A percentile compares a stretch with the other conserved stretches of the same genome.
phyloP scores from a whole-genome alignment of 2,797 vertebrate species.

The Nannoperca australis region DNA sequence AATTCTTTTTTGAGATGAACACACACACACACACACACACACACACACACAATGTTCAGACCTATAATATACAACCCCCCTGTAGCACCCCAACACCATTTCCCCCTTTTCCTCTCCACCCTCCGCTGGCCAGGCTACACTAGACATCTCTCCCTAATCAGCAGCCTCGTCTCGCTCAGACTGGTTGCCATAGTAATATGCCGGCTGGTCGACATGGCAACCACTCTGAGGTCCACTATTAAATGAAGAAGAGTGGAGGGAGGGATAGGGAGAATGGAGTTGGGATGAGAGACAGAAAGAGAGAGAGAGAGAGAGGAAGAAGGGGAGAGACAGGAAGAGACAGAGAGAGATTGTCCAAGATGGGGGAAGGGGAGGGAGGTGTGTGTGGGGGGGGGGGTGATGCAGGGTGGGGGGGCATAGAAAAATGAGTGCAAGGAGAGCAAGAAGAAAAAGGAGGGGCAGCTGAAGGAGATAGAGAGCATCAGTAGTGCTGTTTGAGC shows the following conservation, averaged over 20 bases:
- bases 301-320: conserved; percentile 35
- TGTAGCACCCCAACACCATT: conserved; percentile 73
- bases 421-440: conserved; percentile 66
- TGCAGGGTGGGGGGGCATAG: conserved; percentile 40
- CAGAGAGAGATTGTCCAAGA: conserved; percentile 76
- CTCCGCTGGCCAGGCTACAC: conserved; percentile 87
- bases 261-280: conserved; percentile 74
- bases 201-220: conserved; percentile 99
- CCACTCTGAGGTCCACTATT: conserved; percentile 98
- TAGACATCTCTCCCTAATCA: conserved; percentile 91
- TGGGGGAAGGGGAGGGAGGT: conserved; percentile 69
- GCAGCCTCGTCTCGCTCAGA: conserved; percentile 89
- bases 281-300: conserved; percentile 66
- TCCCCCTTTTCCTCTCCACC: conserved; percentile 78
- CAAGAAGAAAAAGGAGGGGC: conserved; percentile 61
- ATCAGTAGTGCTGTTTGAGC: conserved; percentile 47
- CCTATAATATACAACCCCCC: conserved; percentile 75
- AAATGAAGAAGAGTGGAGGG: conserved; percentile 91
- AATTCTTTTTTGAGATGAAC: conserved; percentile 53
- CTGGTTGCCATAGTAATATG: conserved; percentile 98
- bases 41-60: conserved; percentile 72
- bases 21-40: conserved; percentile 46
- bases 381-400: conserved; percentile 27
- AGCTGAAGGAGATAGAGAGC: conserved; percentile 54
- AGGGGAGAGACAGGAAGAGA: conserved; percentile 57